Evolutionary conservation across 1,140 invertebrate genomes (phyloP).

Genomic region (Euwallacea similis): DNA sequence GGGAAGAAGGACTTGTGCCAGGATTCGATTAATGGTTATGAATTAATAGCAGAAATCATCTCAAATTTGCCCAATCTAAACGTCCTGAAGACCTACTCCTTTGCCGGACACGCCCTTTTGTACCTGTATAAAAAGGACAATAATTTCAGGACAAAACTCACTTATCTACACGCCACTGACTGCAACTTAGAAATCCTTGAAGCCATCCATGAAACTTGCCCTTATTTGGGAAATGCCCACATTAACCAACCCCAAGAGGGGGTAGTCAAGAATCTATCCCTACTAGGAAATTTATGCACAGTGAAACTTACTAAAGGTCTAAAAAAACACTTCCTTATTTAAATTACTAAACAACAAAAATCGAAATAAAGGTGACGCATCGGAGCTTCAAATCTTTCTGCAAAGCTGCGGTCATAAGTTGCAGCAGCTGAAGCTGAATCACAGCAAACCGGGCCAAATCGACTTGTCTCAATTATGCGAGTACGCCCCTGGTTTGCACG

Average conservation of each 20-base stretch:
- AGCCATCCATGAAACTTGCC: slow-evolving; percentile 61
- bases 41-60: slow-evolving; percentile 60
- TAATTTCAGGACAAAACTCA: slow-evolving; percentile 55
- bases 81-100: slow-evolving; percentile 65
- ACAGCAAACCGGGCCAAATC: slow-evolving; percentile 59
- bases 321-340: too few relatives aligned
- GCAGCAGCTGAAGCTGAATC: slow-evolving; percentile 61
- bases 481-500: slow-evolving; percentile 55
- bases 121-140: slow-evolving; percentile 49
- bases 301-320: slow-evolving; percentile 64
- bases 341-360: not conserved
- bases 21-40: slow-evolving; percentile 52
- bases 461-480: slow-evolving; percentile 60
- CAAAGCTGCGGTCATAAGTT: slow-evolving; percentile 61
- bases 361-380: slow-evolving; percentile 32
- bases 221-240: slow-evolving; percentile 63
- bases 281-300: slow-evolving; percentile 57
- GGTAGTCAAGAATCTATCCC: slow-evolving; percentile 57
- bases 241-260: slow-evolving; percentile 62
- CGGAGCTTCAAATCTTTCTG: slow-evolving; percentile 62
- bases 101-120: slow-evolving; percentile 62
- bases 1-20: slow-evolving; percentile 67
- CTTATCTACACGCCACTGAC: slow-evolving; percentile 64
- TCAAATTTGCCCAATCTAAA: slow-evolving; percentile 63
- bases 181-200: slow-evolving; percentile 60